Conservation (phyloP, 2,113 vertebrate genomes). For the Muscicapa adusta region DNA sequence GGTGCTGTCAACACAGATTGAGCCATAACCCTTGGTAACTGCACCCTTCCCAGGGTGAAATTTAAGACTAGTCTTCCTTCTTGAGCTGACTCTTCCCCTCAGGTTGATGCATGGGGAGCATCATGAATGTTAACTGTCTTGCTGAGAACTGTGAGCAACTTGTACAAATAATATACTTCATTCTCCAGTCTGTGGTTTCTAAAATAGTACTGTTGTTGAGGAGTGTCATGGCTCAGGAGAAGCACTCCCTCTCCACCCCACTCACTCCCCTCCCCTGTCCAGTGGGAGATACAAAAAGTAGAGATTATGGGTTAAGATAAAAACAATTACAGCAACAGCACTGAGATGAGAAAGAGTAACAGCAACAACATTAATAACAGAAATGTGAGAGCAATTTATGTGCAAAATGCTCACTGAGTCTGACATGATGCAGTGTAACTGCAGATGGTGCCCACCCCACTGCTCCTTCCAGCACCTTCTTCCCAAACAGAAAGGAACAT, state of each 20-base stretch:
- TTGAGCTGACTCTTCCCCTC: not conserved
- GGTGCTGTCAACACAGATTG: not conserved
- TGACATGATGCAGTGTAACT: fast-evolving
- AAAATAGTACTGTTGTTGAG: not conserved
- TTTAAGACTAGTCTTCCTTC: not conserved
- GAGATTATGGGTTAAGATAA: not conserved
- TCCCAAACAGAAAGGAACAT: not conserved
- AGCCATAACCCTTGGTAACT: not conserved
- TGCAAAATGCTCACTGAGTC: not conserved
- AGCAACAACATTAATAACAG: not conserved
- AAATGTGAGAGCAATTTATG: not conserved
- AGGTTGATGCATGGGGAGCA: not conserved
- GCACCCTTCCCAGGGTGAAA: not conserved
- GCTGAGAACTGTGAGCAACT: not conserved
- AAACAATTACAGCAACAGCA: not conserved
- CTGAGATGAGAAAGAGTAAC: not conserved
- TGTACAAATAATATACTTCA: not conserved
- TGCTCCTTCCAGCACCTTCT: not conserved
- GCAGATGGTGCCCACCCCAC: not conserved
- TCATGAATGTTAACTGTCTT: not conserved
- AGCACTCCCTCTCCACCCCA: fast-evolving
- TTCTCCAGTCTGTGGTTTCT: not conserved
- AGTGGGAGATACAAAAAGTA: not conserved
- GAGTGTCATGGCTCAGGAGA: not conserved
- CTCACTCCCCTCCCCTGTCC: no score